Conservation (phyloP, 2,797 vertebrate genomes). For the Threskiornis aethiopicus region DNA sequence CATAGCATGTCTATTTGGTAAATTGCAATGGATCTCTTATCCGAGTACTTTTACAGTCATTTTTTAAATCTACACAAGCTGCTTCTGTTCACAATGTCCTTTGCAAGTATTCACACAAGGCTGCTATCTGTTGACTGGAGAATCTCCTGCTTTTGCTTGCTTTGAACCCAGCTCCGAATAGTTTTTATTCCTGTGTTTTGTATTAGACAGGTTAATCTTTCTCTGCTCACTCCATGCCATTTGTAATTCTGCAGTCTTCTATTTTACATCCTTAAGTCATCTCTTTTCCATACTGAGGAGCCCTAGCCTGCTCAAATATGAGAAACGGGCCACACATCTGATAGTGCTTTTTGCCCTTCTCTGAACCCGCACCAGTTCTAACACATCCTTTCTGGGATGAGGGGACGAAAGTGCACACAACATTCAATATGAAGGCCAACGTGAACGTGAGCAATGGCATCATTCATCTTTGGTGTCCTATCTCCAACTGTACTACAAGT, state of each 20-base stretch:
- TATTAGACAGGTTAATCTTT: neutral
- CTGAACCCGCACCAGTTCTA: neutral
- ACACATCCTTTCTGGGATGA: neutral
- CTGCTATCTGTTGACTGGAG: neutral
- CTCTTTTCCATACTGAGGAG: neutral
- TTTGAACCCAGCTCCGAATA: neutral
- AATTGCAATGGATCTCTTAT: neutral
- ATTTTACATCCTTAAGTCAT: neutral
- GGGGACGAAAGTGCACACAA: neutral
- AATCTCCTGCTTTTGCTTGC: neutral
- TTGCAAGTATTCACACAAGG: neutral
- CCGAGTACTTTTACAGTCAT: neutral
- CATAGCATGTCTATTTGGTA: neutral
- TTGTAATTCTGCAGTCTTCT: neutral
- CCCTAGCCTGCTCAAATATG: neutral
- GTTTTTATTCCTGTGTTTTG: neutral
- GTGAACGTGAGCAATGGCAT: neutral
- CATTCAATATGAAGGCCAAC: neutral
- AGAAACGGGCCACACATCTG: neutral
- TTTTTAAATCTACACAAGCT: neutral
- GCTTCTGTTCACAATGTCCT: neutral
- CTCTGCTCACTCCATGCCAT: neutral
- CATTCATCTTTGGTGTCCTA: neutral
- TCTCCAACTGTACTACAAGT: neutral
- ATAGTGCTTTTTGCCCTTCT: neutral